Base-by-base conservation (phyloP, 53 echinoderm and acorn worm species). In the Henricia sp. region DNA sequence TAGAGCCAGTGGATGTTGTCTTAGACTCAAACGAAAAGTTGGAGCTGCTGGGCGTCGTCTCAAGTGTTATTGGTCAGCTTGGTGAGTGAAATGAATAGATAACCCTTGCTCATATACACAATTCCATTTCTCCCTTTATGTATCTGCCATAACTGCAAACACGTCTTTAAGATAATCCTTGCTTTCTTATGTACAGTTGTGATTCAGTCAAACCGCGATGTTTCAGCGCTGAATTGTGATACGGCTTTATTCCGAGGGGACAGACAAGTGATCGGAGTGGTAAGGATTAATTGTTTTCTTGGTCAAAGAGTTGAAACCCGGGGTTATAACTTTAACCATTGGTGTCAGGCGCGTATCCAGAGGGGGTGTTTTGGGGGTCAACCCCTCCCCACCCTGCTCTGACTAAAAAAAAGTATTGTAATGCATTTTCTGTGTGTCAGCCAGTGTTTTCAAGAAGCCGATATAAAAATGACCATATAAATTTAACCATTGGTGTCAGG, bases 51-150 rank as follows among this genome's bases (percentile, higher is more conserved):
- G 95, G 95, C 0, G 34, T 41, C n/a, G 86, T 95, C 0, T 90
- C 95, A 0, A 97, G 94, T 38, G 86, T 97, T 57, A 92, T 97
- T 39, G 97, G 97, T 33, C 94, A 94, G 25, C 88, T 94, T 33
- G 90, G 97, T 94, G 74, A 82, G 94, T 44, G 19, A 0, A 6
- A 20, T 41, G 13, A 38, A 26, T 29, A 1, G 12, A n/a, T 11
- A 10, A 12, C n/a, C 29, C 11, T 62, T 25, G 20, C 9, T 11
- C 11, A 62, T 25, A 33, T 29, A 16, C 16, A 16, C 48, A 48
- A 48, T 48, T 11, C 16, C 48, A 48, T 9, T 48, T 9, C 16
- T 9, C 9, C 55, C 55, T 55, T 19, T 21, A 55, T 55, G 21
- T 48, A 10, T 48, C 16, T 48, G 48, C 16, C 9, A 16, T 48